Conservation (phyloP, 2,888 invertebrate species). For the Argyra leucocephala region DNA sequence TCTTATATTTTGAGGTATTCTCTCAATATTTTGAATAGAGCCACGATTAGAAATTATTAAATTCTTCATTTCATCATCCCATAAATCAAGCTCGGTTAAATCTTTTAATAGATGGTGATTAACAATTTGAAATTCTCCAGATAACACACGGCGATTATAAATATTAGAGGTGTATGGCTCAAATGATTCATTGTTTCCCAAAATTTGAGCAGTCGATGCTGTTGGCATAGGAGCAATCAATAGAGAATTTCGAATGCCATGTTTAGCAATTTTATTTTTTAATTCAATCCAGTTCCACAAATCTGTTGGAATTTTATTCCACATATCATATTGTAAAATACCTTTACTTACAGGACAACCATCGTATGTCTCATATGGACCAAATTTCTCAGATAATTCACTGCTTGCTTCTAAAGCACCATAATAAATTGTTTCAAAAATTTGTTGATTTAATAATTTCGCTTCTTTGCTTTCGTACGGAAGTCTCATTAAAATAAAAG, state of each 20-base stretch:
- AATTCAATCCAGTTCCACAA: slow-evolving; percentile 83
- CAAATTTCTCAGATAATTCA: slow-evolving; percentile 75
- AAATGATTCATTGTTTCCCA: slow-evolving; percentile 97
- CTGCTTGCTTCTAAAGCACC: slow-evolving; percentile 94
- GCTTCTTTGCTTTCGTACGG: slow-evolving; percentile 89
- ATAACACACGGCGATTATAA: slow-evolving; percentile 84
- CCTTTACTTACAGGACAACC: slow-evolving; percentile 93
- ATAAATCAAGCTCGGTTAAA: slow-evolving; percentile 78
- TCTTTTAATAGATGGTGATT: slow-evolving; percentile 93
- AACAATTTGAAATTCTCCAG: slow-evolving; percentile 92
- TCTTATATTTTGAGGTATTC: slow-evolving; percentile 76
- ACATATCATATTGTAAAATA: slow-evolving; percentile 95
- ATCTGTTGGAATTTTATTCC: slow-evolving; percentile 77
- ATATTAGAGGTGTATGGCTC: slow-evolving; percentile 98
- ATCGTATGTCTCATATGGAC: slow-evolving; percentile 82
- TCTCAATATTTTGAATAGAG: slow-evolving; percentile 79
- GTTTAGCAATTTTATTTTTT: slow-evolving; percentile 72
- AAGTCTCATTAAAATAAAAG: slow-evolving; percentile 84
- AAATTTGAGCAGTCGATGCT: slow-evolving; percentile 96
- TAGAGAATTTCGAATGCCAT: slow-evolving; percentile 88
- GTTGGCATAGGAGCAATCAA: slow-evolving; percentile 97
- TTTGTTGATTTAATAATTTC: slow-evolving; percentile 76
- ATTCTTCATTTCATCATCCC: slow-evolving; percentile 95
- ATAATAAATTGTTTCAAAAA: slow-evolving; percentile 97
- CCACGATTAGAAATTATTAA: slow-evolving; percentile 83